Evolutionary conservation across 2,113 vertebrate species (phyloP).

Genomic region (Ameiurus melas): DNA sequence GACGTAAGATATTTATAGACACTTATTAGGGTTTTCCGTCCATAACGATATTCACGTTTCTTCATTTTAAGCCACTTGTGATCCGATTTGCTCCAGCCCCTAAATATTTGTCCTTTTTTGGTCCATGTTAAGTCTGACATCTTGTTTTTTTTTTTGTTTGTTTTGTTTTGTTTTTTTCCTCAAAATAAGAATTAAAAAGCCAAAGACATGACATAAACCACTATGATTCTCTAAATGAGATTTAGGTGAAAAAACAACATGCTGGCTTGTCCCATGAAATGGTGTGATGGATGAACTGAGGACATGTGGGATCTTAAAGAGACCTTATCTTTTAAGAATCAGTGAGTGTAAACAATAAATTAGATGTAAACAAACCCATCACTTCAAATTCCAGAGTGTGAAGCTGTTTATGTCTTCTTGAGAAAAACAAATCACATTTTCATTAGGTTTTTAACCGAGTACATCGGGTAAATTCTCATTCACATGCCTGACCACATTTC

Average conservation of each 20-base stretch:
- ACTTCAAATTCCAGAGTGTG: conserved; percentile 11
- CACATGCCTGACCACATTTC: conserved; percentile 28
- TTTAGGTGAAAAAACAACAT: neutral
- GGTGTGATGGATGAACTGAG: neutral
- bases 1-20: neutral
- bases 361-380: neutral
- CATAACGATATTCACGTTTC: neutral
- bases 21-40: neutral
- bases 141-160: neutral
- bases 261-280: neutral
- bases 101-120: conserved; percentile 1
- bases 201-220: neutral
- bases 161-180: too few species aligned
- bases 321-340: neutral
- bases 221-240: neutral
- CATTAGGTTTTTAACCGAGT: conserved; percentile 2
- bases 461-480: conserved; percentile 13
- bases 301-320: neutral
- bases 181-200: neutral
- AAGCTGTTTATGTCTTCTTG: conserved; percentile 9
- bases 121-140: neutral
- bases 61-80: neutral
- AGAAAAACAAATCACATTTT: conserved; percentile 15
- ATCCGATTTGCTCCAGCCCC: neutral
- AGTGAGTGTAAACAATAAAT: conserved; percentile 4